Evolutionary conservation across 1,140 invertebrate species (phyloP).

Genomic region (Nephotettix cincticeps): DNA sequence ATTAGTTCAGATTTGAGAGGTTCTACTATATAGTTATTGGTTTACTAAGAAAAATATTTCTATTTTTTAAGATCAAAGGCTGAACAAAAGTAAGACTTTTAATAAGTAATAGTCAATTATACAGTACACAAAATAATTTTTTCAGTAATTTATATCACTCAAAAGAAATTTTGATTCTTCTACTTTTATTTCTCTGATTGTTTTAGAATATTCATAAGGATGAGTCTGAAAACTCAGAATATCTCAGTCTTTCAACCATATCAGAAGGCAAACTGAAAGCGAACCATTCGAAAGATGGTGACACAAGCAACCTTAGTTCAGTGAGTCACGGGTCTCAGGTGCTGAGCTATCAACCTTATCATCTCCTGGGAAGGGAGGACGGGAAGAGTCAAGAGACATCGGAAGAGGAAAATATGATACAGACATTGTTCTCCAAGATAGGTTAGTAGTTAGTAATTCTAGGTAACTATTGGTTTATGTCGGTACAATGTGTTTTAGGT

Average conservation of each 20-base stretch:
- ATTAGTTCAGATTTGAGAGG: too few relatives aligned
- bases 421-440: constrained; percentile 26
- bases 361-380: neutral
- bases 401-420: constrained; percentile 31
- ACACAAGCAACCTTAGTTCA: neutral
- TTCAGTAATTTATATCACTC: too few relatives aligned
- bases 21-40: too few relatives aligned
- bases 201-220: constrained; percentile 10
- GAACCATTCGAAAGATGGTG: neutral
- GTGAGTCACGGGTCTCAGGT: neutral
- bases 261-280: constrained; percentile 1
- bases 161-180: too few relatives aligned
- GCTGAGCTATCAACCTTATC: neutral
- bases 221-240: constrained; percentile 12
- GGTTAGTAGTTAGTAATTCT: neutral
- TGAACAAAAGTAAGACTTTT: too few relatives aligned
- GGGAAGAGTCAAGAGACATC: neutral
- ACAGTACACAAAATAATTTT: too few relatives aligned
- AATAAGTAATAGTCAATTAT: too few relatives aligned
- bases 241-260: constrained; percentile 6
- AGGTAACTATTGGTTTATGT: too few relatives aligned
- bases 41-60: too few relatives aligned
- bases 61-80: too few relatives aligned
- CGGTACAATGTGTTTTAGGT: too few relatives aligned
- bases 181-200: too few relatives aligned